These are phyloP conservation scores for Eriocheir sinensis DNA, from an alignment of 1,140 invertebrate genomes.

Conservation along the genomic window DNA sequence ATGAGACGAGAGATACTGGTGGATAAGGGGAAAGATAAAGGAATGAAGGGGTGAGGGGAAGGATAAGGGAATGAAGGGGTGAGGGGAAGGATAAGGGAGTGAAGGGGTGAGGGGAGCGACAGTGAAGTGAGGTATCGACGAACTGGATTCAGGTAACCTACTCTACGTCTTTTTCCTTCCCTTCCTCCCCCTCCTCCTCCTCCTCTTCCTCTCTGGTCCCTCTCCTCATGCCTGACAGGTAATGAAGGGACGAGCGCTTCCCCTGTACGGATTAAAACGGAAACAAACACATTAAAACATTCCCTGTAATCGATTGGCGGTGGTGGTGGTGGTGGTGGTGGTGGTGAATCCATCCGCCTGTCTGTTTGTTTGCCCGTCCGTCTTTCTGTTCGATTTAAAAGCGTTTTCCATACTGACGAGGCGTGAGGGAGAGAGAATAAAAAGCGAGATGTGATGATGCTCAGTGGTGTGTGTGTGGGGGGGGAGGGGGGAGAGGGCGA, in stretches of 20 bases:
- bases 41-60: background rate
- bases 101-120: background rate
- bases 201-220: background rate
- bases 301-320: background rate
- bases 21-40: too few relatives aligned
- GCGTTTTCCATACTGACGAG: background rate
- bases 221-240: background rate
- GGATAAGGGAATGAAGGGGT: background rate
- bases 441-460: background rate
- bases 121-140: background rate
- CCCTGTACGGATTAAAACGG: background rate
- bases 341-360: too few relatives aligned
- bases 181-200: background rate
- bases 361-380: too few relatives aligned
- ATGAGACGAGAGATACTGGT: too few relatives aligned
- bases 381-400: too few relatives aligned
- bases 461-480: too few relatives aligned
- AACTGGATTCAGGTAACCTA: too few relatives aligned
- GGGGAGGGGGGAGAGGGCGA: too few relatives aligned
- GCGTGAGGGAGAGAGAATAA: background rate
- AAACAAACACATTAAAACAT: slow-evolving; percentile 14
- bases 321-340: too few relatives aligned
- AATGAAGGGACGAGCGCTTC: background rate
- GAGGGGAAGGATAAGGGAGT: background rate
- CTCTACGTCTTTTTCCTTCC: background rate